Evolutionary conservation across 2,797 vertebrate species (phyloP).

Genomic region (Emydoidea blandingii): DNA sequence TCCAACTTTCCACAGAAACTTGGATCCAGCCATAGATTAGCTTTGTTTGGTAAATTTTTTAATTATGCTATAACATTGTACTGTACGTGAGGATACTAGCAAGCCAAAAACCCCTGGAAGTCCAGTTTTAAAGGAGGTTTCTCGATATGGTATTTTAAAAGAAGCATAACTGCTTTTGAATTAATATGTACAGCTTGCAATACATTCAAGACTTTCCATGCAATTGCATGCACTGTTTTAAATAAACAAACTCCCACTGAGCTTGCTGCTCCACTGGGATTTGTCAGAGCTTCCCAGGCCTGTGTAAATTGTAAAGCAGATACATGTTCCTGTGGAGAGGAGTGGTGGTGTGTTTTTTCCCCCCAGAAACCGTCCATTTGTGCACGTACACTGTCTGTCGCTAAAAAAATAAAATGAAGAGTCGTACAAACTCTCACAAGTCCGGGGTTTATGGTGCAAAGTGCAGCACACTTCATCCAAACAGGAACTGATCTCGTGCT

Average conservation of each 20-base stretch:
- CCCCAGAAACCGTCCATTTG: background rate
- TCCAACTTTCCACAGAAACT: conserved; percentile 76
- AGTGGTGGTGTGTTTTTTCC: background rate
- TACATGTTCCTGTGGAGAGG: background rate
- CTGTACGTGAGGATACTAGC: background rate
- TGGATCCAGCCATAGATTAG: conserved; percentile 64
- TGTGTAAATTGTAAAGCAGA: conserved; percentile 62
- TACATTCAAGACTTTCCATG: conserved; percentile 41
- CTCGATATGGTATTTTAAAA: background rate
- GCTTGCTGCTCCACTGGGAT: conserved; percentile 67
- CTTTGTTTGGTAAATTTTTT: conserved; percentile 65
- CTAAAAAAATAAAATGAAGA: background rate
- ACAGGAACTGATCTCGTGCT: background rate
- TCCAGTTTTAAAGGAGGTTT: conserved; percentile 31
- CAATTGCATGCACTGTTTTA: conserved; percentile 60
- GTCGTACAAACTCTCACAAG: background rate
- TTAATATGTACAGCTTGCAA: conserved; percentile 43
- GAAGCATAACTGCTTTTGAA: conserved; percentile 37
- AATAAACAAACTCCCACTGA: conserved; percentile 68
- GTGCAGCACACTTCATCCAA: background rate
- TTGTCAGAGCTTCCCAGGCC: conserved; percentile 68
- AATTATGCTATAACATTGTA: conserved; percentile 51
- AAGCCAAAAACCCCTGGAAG: conserved; percentile 18
- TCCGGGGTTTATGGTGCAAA: background rate
- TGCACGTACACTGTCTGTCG: background rate